Conservation (phyloP, 2,888 invertebrate species). For the Hedychridium roseum region DNA sequence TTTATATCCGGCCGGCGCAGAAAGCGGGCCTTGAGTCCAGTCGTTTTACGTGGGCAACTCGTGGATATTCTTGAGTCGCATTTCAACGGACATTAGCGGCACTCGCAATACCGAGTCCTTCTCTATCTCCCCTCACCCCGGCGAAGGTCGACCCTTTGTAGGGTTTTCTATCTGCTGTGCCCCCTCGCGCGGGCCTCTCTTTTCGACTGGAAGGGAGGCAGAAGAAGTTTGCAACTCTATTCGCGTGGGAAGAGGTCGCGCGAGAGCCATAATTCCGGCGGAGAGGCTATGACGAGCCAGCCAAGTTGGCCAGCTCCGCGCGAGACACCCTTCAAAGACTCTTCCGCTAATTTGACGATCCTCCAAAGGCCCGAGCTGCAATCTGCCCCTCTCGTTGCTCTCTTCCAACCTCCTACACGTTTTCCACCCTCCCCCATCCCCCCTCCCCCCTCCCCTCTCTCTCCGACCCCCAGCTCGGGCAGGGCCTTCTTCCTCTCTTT, state of each 20-base stretch:
- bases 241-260: too few species aligned
- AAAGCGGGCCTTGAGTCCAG: conserved; percentile 29
- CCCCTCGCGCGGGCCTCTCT: too few species aligned
- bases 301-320: conserved; percentile 50
- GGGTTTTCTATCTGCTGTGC: too few species aligned
- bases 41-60: conserved; percentile 32
- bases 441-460: too few species aligned
- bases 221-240: conserved; percentile 50
- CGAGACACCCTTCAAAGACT: conserved; percentile 59
- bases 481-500: too few species aligned
- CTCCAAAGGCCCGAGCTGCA: conserved; percentile 58
- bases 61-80: conserved; percentile 34
- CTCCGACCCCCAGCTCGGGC: too few species aligned
- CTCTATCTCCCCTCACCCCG: neutral
- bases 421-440: too few species aligned
- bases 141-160: neutral
- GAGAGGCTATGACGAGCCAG: conserved; percentile 52
- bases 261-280: conserved; percentile 53
- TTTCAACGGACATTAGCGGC: conserved; percentile 36
- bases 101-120: conserved; percentile 1
- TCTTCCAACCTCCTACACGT: conserved; percentile 46
- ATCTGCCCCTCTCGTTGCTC: conserved; percentile 56
- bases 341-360: conserved; percentile 63
- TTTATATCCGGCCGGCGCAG: conserved; percentile 38
- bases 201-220: conserved; percentile 6